Evolutionary conservation across 92 coral and sea anemone genomes (phyloP).

Genomic region (Paramuricea clavata): DNA sequence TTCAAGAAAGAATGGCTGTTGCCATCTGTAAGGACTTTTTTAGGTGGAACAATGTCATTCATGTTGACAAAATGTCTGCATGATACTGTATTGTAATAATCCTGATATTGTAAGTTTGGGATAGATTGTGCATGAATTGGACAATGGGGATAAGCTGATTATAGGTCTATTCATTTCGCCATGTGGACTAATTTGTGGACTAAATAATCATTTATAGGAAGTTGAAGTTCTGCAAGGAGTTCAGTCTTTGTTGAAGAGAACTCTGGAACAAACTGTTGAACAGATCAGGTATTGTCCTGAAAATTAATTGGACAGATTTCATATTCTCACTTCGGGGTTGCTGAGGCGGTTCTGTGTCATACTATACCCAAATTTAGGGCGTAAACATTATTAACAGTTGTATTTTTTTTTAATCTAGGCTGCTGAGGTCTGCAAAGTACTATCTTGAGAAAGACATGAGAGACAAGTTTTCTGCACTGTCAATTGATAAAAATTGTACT

Average conservation of each 20-base stretch:
- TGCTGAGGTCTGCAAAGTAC: slow-evolving; percentile 93
- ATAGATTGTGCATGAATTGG: no score
- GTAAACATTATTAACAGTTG: neutral
- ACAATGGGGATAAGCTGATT: no score
- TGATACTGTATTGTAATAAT: no score
- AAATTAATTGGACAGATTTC: neutral
- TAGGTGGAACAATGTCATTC: no score
- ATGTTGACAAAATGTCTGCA: no score
- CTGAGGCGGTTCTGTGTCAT: no score
- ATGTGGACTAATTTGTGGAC: neutral
- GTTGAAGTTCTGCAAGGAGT: slow-evolving; percentile 95
- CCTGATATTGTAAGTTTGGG: no score
- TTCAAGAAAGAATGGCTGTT: no score
- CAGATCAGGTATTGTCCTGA: slow-evolving; percentile 88
- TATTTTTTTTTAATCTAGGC: slow-evolving; percentile 64
- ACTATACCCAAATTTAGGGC: neutral
- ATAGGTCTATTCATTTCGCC: no score
- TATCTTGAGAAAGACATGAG: slow-evolving; percentile 94
- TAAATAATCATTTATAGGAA: slow-evolving; percentile 64
- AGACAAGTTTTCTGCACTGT: slow-evolving; percentile 86
- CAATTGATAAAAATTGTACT: slow-evolving; percentile 89
- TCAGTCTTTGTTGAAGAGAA: slow-evolving; percentile 87
- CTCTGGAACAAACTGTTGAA: slow-evolving; percentile 96
- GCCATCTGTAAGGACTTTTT: no score
- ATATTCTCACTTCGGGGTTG: neutral